Percentiles rank a stretch among this genome's conserved stretches.
Evolutionary conservation across 2,797 vertebrate species (phyloP).

Genomic region (Crocidura indochinensis): DNA sequence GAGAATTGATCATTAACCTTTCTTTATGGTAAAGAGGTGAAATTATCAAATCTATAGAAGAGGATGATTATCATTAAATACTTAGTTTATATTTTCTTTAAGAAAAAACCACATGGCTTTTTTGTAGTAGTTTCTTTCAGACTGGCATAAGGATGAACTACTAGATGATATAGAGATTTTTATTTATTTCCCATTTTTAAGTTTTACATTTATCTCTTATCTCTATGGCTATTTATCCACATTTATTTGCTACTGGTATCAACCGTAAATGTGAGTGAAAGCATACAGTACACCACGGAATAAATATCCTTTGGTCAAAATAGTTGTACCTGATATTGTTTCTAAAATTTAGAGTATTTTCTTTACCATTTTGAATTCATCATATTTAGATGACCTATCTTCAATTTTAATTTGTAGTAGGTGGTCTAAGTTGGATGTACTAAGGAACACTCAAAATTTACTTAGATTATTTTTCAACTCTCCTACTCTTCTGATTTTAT

Average conservation of each 20-base stretch:
- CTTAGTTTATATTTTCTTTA: slow-evolving; percentile 27
- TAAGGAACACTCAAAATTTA: slow-evolving; percentile 24
- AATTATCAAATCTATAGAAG: background rate
- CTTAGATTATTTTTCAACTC: background rate
- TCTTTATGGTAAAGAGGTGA: background rate
- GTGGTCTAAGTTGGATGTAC: background rate
- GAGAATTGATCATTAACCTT: background rate
- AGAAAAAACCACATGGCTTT: background rate
- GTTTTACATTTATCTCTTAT: background rate
- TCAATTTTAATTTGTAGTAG: background rate
- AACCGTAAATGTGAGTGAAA: background rate
- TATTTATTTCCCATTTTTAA: background rate
- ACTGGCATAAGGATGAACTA: background rate
- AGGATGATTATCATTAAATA: background rate
- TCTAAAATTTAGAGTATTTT: slow-evolving; percentile 24
- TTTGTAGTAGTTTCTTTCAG: slow-evolving; percentile 17
- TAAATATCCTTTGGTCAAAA: background rate
- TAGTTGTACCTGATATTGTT: background rate
- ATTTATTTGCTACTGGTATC: background rate
- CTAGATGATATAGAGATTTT: background rate
- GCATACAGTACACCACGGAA: background rate
- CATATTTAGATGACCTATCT: background rate
- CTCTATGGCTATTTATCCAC: slow-evolving; percentile 6
- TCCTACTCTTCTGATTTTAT: background rate
- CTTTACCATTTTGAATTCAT: background rate